phyloP scores from a whole-genome alignment of 2,888 invertebrate species.

The Acronicta leporina region DNA sequence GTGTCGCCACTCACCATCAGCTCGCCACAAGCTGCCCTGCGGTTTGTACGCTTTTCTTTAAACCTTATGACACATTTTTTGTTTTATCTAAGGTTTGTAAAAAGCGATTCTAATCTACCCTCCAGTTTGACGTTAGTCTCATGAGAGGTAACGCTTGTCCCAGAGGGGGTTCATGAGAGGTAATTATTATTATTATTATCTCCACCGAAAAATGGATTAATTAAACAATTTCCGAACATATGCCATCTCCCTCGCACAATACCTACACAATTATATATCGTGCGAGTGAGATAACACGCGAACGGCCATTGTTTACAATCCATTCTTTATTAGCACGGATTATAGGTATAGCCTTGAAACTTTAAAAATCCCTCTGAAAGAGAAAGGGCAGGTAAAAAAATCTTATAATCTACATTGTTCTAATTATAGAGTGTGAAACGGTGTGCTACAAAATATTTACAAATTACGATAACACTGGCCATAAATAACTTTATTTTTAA shows the following conservation, averaged over 20 bases:
- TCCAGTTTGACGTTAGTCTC: too few species aligned
- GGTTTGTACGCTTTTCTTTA: too few species aligned
- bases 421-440: conserved; percentile 7
- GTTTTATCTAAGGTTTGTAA: too few species aligned
- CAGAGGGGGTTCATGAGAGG: too few species aligned
- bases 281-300: not conserved
- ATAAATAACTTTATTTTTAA: conserved; percentile 11
- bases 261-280: not conserved
- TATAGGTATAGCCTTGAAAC: not conserved
- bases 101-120: too few species aligned
- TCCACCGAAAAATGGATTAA: not conserved
- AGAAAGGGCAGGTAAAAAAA: conserved; percentile 27
- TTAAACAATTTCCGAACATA: not conserved
- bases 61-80: too few species aligned
- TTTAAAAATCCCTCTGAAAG: not conserved
- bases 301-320: not conserved
- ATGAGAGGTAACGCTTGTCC: too few species aligned
- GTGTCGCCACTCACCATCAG: too few species aligned
- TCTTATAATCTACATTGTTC: conserved; percentile 14
- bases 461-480: conserved; percentile 6
- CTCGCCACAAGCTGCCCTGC: too few species aligned
- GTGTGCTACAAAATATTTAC: conserved; percentile 9
- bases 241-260: not conserved
- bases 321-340: not conserved
- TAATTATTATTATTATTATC: too few species aligned